Base-by-base conservation (phyloP, 1,140 invertebrate species). In the Lanistes nyassanus region DNA sequence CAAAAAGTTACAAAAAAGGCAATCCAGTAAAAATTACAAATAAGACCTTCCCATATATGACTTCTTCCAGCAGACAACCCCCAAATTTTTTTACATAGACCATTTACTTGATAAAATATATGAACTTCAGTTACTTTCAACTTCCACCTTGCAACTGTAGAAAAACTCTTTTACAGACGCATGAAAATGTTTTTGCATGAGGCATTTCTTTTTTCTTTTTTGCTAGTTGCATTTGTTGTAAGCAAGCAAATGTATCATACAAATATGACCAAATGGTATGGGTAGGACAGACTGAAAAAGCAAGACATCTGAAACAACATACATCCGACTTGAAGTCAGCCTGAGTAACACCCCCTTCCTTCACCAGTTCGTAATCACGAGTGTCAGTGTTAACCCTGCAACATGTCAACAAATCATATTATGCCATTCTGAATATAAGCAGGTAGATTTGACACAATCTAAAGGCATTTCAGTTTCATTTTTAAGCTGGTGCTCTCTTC, bases 271-370 rank as follows among this genome's bases (percentile, higher is more conserved):
- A 11, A n/a, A 26, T n/a, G 29, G 29, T 23, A 11, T 64, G 13
- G 9, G 29, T 19, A 64, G 13, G 11, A 19, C 21, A 64, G 11
- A 13, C 9, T 64, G 11, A 11, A 64, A 64, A 64, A 64, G 13
- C 29, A 11, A 64, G 11, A 19, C 21, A 64, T 64, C 13, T 11
- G 11, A 11, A 64, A 23, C 7, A 34, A n/a, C 80, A 77, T 76
- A 81, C 80, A 76, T 81, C 80, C 36, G 67, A 68, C 21, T 56
- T 64, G 51, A 81, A 69, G 56, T 81, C 80, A 62, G 29, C 47
- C 37, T 67, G 60, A n/a, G 64, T 58, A 29, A 78, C 42, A 23
- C 65, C 51, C 26, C 74, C 78, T 47, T 69, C 64, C 68, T 80
- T 80, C 3, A 80, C 71, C 39, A 75, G 29, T 36, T 76, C 69